A percentile compares a stretch with the other conserved stretches of the same genome.
Evolutionary conservation across 2,888 invertebrate genomes (phyloP).

Genomic region (Apodemia duryi): DNA sequence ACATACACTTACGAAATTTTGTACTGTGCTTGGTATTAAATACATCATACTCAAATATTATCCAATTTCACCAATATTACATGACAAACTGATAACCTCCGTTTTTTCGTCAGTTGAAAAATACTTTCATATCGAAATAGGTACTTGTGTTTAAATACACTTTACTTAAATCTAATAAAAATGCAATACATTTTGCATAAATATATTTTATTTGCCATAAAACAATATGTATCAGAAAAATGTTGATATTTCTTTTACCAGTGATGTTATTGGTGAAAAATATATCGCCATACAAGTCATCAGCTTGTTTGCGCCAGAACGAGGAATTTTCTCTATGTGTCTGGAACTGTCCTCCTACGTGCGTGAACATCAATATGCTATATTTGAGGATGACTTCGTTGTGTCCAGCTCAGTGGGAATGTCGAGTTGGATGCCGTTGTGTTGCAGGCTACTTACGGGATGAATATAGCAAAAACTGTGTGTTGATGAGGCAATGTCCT

Average conservation of each 20-base stretch:
- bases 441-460: constrained; percentile 56
- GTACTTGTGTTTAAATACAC: too few species aligned
- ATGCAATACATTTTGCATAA: not conserved
- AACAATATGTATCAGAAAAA: not conserved
- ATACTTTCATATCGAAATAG: too few species aligned
- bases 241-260: not conserved
- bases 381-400: constrained; percentile 23
- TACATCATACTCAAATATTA: too few species aligned
- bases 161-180: not conserved
- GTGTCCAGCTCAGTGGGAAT: constrained; percentile 60
- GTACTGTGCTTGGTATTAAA: too few species aligned
- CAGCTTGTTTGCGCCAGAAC: constrained; percentile 47
- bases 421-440: constrained; percentile 61
- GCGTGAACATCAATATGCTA: constrained; percentile 54
- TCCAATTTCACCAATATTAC: too few species aligned
- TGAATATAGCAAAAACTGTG: constrained; percentile 57
- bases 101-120: too few species aligned
- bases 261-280: constrained; percentile 20
- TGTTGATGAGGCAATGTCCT: constrained; percentile 56
- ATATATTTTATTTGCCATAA: not conserved
- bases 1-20: too few species aligned
- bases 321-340: constrained; percentile 64
- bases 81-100: too few species aligned
- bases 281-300: constrained; percentile 42
- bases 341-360: constrained; percentile 64